Evolutionary conservation across 2,888 invertebrate species (phyloP), one percentile per base, ranked within the genome.

Genomic region (Anticlea derivata): DNA sequence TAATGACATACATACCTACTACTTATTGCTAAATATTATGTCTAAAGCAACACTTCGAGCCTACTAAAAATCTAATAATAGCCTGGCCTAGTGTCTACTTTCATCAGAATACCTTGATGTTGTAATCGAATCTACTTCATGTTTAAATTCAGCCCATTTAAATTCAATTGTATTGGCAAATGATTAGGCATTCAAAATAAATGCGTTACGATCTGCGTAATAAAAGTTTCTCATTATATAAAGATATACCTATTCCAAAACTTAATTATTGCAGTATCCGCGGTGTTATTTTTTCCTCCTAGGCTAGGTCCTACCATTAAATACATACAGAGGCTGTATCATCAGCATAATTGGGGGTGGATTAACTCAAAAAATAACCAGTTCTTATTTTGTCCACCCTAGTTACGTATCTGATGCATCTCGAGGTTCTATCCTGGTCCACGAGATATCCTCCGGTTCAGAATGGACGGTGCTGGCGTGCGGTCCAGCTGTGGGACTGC

Each of bases 331-430:
- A n/a, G n/a, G n/a, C n/a, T n/a, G n/a, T n/a, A n/a, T n/a, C n/a
- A n/a, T n/a, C n/a, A n/a, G n/a, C n/a, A n/a, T n/a, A n/a, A n/a
- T n/a, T n/a, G n/a, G n/a, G n/a, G n/a, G n/a, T n/a, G n/a, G n/a
- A n/a, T n/a, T n/a, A n/a, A n/a, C n/a, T n/a, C n/a, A n/a, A n/a
- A n/a, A 37, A 11, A 38, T 11, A 23, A 1, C 7, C 17, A 17
- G 17, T 4, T 4, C 4, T 11, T 29, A 11, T 7, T 30, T 29
- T n/a, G 4, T 24, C 10, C 11, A 5, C 60, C 79, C 10, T 63
- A 86, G 86, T 40, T 93, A 94, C 68, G 86, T 94, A 10, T 93
- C 94, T 29, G 96, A 96, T 72, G 94, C 95, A 0, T 93, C 93
- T 0, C 92, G 93, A 29, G 91, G 94, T 5, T 92, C 93, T 7